These are phyloP conservation scores for Solenopsis fugax DNA, from an alignment of 1,140 invertebrate genomes.

Conservation along the genomic window DNA sequence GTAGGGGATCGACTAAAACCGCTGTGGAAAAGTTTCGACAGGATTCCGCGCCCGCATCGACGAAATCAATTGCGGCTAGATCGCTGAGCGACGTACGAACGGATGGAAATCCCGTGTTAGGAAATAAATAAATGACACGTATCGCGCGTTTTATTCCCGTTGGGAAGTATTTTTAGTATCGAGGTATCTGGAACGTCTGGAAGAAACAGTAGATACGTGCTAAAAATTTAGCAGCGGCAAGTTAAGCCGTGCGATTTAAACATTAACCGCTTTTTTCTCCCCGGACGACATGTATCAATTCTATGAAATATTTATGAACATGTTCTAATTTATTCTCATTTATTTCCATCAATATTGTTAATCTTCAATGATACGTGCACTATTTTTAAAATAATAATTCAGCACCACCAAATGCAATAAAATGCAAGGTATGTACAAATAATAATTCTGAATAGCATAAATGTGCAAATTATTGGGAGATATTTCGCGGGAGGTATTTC, in stretches of 20 bases:
- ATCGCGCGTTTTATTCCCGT: constrained; percentile 17
- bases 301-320: not conserved
- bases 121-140: constrained; percentile 64
- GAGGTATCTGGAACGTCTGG: not conserved
- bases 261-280: not conserved
- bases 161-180: constrained; percentile 30
- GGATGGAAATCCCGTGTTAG: constrained; percentile 56
- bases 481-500: not conserved
- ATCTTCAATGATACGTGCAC: not conserved
- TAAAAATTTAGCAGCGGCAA: not conserved
- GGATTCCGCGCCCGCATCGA: constrained; percentile 13
- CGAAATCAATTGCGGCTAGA: constrained; percentile 53
- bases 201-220: not conserved
- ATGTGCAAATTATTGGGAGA: not conserved
- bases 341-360: not conserved
- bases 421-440: not conserved
- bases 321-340: constrained; percentile 11
- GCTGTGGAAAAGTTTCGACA: constrained; percentile 53
- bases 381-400: not conserved
- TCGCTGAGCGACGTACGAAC: constrained; percentile 26
- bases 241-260: not conserved
- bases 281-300: not conserved
- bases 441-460: not conserved
- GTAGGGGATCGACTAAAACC: constrained; percentile 19
- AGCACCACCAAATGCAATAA: not conserved